A percentile compares a stretch with the other conserved stretches of the same genome.
phyloP scores from a whole-genome alignment of 2,797 vertebrate genomes.

The Silurus lanzhouensis region DNA sequence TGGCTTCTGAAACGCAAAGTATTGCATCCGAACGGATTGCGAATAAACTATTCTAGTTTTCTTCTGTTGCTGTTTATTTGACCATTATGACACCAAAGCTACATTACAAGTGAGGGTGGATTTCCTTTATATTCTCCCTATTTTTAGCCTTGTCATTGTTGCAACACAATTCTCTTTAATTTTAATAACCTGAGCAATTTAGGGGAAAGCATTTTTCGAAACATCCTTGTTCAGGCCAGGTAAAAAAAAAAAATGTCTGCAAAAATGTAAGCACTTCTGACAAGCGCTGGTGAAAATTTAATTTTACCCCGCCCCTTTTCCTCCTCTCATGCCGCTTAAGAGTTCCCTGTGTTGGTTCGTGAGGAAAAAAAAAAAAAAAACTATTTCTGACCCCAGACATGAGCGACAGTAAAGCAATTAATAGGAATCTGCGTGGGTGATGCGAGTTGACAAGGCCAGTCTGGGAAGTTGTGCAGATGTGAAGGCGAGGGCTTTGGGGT shows the following conservation, averaged over 20 bases:
- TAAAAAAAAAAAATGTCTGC: slow-evolving; percentile 67
- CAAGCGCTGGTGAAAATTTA: slow-evolving; percentile 70
- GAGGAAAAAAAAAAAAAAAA: slow-evolving; percentile 57
- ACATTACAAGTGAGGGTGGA: background rate
- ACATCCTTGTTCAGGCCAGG: slow-evolving; percentile 61
- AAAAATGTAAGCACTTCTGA: slow-evolving; percentile 58
- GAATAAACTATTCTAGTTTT: background rate
- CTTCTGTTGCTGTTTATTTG: background rate
- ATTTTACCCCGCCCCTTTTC: slow-evolving; percentile 57
- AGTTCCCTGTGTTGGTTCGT: slow-evolving; percentile 64
- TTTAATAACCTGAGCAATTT: background rate
- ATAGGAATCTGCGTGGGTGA: slow-evolving; percentile 62
- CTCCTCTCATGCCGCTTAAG: slow-evolving; percentile 69
- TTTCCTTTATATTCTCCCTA: background rate
- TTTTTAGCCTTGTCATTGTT: background rate
- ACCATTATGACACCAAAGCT: background rate
- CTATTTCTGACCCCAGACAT: slow-evolving; percentile 72
- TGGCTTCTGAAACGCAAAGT: background rate
- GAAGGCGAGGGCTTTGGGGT: background rate
- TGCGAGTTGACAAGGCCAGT: slow-evolving; percentile 57
- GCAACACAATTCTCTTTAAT: slow-evolving; percentile 1
- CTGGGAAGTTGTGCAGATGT: slow-evolving; percentile 37
- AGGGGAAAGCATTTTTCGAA: slow-evolving; percentile 1
- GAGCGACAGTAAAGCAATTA: slow-evolving; percentile 64
- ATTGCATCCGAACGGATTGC: background rate